Percentiles rank a stretch among this genome's conserved stretches.
Conservation (phyloP, 2,113 vertebrate genomes). For the Atherinomorus stipes region DNA sequence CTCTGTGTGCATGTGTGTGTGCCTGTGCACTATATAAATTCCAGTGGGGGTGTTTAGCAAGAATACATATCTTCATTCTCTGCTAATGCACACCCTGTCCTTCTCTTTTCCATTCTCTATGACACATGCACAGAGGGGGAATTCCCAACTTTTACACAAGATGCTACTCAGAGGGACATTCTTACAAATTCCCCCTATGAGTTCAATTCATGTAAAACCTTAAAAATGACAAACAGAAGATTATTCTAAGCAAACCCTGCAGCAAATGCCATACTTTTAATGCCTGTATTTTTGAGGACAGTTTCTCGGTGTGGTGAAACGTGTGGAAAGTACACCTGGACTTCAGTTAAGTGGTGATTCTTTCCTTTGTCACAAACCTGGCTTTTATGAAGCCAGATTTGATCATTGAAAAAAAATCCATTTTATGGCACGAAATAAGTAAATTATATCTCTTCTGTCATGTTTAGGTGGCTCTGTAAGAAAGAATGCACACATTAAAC, state of each 20-base stretch:
- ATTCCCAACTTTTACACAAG: conserved; percentile 21
- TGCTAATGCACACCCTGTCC: conserved; percentile 1
- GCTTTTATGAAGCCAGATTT: neutral
- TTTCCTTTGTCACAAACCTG: neutral
- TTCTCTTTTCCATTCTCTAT: conserved; percentile 15
- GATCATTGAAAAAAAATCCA: neutral
- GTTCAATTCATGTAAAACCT: neutral
- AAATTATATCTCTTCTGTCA: neutral
- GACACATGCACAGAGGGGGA: conserved; percentile 40
- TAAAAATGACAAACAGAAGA: neutral
- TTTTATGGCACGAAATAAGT: neutral
- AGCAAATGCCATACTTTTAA: neutral
- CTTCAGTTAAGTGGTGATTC: neutral
- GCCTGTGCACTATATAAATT: conserved; percentile 15
- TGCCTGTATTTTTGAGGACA: no score
- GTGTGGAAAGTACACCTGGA: no score
- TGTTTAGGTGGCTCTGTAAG: no score
- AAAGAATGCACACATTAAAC: neutral
- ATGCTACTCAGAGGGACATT: conserved; percentile 9
- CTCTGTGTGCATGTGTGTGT: conserved; percentile 20
- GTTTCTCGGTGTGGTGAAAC: no score
- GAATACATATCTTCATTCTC: conserved; percentile 31
- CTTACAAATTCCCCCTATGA: conserved; percentile 5
- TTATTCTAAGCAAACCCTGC: neutral
- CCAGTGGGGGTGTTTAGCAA: conserved; percentile 27